Percentiles rank a stretch among this genome's conserved stretches.
These are phyloP conservation scores for Pachypsylla venusta DNA, from an alignment of 1,140 invertebrate genomes.

Conservation along the genomic window DNA sequence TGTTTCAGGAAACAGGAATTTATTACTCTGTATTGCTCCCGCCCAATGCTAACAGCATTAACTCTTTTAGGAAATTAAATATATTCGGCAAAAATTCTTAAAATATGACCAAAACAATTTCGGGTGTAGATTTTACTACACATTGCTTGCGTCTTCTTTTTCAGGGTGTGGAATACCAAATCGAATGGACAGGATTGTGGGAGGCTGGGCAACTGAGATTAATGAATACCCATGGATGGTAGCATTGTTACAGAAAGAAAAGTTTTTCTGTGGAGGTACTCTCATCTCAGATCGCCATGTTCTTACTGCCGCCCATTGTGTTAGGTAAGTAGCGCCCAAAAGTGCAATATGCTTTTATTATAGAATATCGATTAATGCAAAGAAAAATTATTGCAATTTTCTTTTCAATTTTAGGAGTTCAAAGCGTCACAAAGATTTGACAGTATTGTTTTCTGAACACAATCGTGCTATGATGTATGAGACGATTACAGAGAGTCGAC, in stretches of 20 bases:
- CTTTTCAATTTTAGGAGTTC: neutral
- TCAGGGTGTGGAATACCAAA: conserved; percentile 32
- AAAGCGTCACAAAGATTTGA: conserved; percentile 23
- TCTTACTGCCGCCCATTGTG: conserved; percentile 45
- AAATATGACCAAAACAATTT: too few species aligned
- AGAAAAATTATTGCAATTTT: too few species aligned
- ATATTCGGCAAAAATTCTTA: too few species aligned
- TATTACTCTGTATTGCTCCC: too few species aligned
- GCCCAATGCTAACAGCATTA: too few species aligned
- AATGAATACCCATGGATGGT: conserved; percentile 41
- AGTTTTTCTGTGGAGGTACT: conserved; percentile 45
- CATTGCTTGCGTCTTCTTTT: too few species aligned
- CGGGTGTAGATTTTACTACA: too few species aligned
- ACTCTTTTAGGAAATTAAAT: too few species aligned
- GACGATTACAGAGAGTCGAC: conserved; percentile 24
- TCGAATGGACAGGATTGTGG: conserved; percentile 34
- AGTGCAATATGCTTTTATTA: neutral
- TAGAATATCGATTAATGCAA: neutral
- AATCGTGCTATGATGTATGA: conserved; percentile 25
- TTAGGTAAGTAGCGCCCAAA: conserved; percentile 31
- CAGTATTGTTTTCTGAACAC: conserved; percentile 30
- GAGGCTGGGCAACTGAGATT: conserved; percentile 32
- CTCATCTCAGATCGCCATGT: conserved; percentile 42
- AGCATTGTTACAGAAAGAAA: conserved; percentile 31
- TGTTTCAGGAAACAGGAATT: too few species aligned